A percentile compares a stretch with the other conserved stretches of the same genome.
phyloP scores from a whole-genome alignment of 2,888 invertebrate species.

The Eupithecia dodoneata region DNA sequence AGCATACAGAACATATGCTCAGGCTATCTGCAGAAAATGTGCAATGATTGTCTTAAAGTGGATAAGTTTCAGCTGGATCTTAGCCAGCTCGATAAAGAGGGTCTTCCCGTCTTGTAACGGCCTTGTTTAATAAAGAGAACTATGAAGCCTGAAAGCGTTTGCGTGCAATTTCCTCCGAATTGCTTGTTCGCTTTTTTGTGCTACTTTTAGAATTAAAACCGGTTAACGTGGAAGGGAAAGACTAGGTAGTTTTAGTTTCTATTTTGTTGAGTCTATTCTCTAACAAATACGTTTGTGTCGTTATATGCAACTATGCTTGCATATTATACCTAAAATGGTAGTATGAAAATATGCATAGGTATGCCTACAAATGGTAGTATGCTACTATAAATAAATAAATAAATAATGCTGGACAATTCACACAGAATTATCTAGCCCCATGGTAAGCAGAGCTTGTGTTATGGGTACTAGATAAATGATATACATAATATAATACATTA shows the following conservation, averaged over 20 bases:
- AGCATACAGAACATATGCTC: conserved; percentile 14
- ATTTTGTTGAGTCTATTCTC: too few relatives aligned
- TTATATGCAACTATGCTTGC: too few relatives aligned
- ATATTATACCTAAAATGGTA: too few relatives aligned
- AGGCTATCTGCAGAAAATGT: conserved; percentile 46
- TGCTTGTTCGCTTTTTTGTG: conserved; percentile 20
- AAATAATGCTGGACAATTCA: too few relatives aligned
- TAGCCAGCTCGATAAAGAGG: conserved; percentile 62
- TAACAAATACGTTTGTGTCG: too few relatives aligned
- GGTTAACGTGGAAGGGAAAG: neutral
- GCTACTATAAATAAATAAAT: too few relatives aligned
- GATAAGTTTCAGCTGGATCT: conserved; percentile 63
- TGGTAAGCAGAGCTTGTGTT: too few relatives aligned
- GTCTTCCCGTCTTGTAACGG: conserved; percentile 51
- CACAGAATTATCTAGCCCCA: too few relatives aligned
- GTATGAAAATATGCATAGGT: too few relatives aligned
- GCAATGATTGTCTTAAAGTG: conserved; percentile 66
- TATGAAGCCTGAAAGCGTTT: conserved; percentile 34
- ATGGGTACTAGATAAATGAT: too few relatives aligned
- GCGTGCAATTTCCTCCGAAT: conserved; percentile 39
- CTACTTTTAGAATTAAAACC: conserved; percentile 8
- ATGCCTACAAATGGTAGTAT: too few relatives aligned
- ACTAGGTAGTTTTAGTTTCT: neutral
- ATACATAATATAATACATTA: too few relatives aligned
- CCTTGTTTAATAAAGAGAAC: conserved; percentile 49